phyloP scores from a whole-genome alignment of 2,797 vertebrate species.

The Siniperca undulata region DNA sequence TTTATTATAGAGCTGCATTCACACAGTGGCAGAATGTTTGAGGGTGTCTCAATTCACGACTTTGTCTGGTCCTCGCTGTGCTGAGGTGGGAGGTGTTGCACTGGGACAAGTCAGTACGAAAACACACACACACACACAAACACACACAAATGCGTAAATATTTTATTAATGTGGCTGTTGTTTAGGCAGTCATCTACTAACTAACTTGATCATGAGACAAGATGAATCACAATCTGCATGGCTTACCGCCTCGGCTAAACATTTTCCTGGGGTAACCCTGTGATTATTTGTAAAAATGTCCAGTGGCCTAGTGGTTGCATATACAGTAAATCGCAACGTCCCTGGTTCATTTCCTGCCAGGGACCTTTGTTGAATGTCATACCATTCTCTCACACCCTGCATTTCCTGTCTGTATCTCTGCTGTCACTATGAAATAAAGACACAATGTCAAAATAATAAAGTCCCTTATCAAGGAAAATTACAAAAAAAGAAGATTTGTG shows the following conservation, averaged over 20 bases:
- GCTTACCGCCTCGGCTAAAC: background rate
- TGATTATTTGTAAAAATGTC: background rate
- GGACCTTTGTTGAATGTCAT: background rate
- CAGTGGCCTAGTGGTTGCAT: background rate
- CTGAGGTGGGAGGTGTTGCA: slow-evolving; percentile 77
- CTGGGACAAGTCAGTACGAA: slow-evolving; percentile 48
- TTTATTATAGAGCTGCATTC: slow-evolving; percentile 67
- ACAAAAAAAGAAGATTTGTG: background rate
- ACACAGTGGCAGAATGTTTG: slow-evolving; percentile 81
- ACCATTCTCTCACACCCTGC: background rate
- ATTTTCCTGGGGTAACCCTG: background rate
- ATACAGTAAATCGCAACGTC: no score
- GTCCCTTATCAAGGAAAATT: background rate
- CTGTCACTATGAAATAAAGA: background rate
- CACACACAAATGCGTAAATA: background rate
- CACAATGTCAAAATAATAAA: background rate
- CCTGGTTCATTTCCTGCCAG: background rate
- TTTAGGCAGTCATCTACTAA: background rate
- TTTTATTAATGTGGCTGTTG: background rate
- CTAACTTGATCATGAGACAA: background rate
- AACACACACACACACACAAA: slow-evolving; percentile 17
- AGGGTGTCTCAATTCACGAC: slow-evolving; percentile 84
- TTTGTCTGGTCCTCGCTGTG: slow-evolving; percentile 69
- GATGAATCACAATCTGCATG: background rate
- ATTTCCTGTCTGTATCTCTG: background rate